Conservation (phyloP, 2,888 invertebrate species). For the Eupithecia dodoneata region DNA sequence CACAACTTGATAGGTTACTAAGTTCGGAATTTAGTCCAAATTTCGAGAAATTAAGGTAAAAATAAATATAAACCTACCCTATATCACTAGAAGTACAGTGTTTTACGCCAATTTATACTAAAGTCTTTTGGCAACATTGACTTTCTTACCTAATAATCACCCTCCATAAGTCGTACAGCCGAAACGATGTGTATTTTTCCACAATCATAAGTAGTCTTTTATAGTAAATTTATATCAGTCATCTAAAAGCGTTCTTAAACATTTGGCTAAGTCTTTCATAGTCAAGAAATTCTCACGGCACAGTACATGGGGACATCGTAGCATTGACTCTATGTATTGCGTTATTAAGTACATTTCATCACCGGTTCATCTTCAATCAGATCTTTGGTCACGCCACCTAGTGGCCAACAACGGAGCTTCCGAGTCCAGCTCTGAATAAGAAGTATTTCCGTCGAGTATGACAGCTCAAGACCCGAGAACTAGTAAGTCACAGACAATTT, state of each 20-base stretch:
- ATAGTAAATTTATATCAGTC: slow-evolving; percentile 27
- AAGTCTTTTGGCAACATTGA: slow-evolving; percentile 40
- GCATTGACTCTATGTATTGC: slow-evolving; percentile 1
- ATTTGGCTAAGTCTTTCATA: slow-evolving; percentile 31
- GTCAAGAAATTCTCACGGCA: slow-evolving; percentile 11
- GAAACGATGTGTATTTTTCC: not conserved
- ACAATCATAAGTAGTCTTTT: slow-evolving; percentile 14
- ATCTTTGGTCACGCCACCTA: not conserved
- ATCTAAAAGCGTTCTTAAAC: slow-evolving; percentile 26
- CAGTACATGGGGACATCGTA: not conserved
- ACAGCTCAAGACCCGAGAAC: not conserved
- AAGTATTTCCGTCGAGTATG: not conserved
- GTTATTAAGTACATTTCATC: not conserved
- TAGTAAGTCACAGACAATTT: slow-evolving; percentile 28
- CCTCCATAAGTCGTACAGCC: not conserved
- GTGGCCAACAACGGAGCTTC: not conserved
- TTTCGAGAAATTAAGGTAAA: not conserved
- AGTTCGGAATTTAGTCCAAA: not conserved
- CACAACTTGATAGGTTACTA: not conserved
- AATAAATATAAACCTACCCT: not conserved
- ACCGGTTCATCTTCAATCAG: not conserved
- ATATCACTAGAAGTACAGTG: slow-evolving; percentile 31
- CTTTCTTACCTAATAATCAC: slow-evolving; percentile 7
- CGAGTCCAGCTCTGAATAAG: not conserved
- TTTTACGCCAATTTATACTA: slow-evolving; percentile 30